Conservation (phyloP, 2,888 invertebrate species). For the Endomychus coccineus region DNA sequence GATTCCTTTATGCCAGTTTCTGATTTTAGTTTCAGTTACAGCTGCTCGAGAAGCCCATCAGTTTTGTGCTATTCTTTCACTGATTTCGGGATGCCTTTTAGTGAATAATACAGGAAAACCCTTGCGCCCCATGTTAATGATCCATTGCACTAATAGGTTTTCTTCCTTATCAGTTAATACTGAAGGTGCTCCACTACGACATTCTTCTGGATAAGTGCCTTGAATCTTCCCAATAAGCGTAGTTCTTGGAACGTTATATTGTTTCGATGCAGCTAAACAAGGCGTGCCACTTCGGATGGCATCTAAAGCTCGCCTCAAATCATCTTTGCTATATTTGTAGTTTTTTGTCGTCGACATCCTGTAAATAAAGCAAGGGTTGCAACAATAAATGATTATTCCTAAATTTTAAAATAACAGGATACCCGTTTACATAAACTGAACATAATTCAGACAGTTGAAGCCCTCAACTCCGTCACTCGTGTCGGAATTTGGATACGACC, state of each 20-base stretch:
- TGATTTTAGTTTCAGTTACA: slow-evolving; percentile 12
- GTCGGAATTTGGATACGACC: slow-evolving; percentile 11
- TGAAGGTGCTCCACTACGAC: slow-evolving; percentile 14
- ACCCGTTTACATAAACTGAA: slow-evolving; percentile 8
- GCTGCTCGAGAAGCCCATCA: slow-evolving; percentile 9
- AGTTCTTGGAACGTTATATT: slow-evolving; percentile 17
- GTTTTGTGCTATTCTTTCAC: slow-evolving; percentile 11
- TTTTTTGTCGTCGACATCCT: slow-evolving; percentile 15
- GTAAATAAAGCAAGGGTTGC: slow-evolving; percentile 8
- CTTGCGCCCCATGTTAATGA: slow-evolving; percentile 12
- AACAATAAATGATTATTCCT: slow-evolving; percentile 5
- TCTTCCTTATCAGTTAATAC: slow-evolving; percentile 16
- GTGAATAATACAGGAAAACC: slow-evolving; percentile 15
- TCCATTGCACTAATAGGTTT: slow-evolving; percentile 12
- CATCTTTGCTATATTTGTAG: slow-evolving; percentile 12
- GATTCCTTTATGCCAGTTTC: slow-evolving; percentile 12
- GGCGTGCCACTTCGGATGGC: slow-evolving; percentile 15
- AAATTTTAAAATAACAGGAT: slow-evolving; percentile 4
- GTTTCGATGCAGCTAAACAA: slow-evolving; percentile 14
- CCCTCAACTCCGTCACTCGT: slow-evolving; percentile 8
- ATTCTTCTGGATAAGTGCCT: slow-evolving; percentile 16
- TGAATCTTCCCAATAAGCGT: slow-evolving; percentile 18
- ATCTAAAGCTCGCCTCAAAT: slow-evolving; percentile 14
- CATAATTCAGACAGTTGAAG: slow-evolving; percentile 12
- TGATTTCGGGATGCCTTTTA: slow-evolving; percentile 13